phyloP scores from a whole-genome alignment of 2,888 invertebrate genomes.

The Pristionchus exspectatus region DNA sequence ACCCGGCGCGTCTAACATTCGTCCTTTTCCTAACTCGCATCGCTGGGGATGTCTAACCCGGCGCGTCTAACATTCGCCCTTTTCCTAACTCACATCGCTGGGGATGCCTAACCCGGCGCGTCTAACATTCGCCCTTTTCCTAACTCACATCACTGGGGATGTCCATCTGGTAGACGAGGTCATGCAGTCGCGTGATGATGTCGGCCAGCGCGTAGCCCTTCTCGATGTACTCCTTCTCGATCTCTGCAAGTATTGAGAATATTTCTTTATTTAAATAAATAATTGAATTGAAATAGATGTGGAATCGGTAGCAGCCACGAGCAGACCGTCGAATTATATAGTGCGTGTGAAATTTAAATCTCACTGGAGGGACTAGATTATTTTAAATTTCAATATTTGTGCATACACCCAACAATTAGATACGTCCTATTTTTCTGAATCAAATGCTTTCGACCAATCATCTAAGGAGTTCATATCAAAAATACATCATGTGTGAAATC shows the following conservation, averaged over 20 bases:
- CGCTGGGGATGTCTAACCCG: neutral
- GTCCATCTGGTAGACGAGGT: slow-evolving; percentile 83
- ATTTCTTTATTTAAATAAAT: neutral
- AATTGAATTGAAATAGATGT: neutral
- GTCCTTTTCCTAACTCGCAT: neutral
- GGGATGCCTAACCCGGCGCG: neutral
- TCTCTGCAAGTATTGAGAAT: slow-evolving; percentile 82
- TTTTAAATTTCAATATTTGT: neutral
- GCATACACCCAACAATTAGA: neutral
- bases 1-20: neutral
- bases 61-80: neutral
- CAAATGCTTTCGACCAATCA: neutral
- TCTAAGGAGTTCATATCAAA: neutral
- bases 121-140: neutral
- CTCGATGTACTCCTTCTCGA: slow-evolving; percentile 85
- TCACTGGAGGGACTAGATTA: neutral
- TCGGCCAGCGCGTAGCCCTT: slow-evolving; percentile 95
- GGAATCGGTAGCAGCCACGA: neutral
- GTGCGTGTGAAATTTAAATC: neutral
- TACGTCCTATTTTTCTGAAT: neutral
- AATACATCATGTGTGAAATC: neutral
- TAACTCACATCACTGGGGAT: slow-evolving; percentile 86
- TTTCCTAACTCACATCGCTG: neutral
- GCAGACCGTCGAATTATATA: neutral
- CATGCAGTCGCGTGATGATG: slow-evolving; percentile 92